phyloP scores from a whole-genome alignment of 2,797 vertebrate genomes.

The Clarias pachynema region DNA sequence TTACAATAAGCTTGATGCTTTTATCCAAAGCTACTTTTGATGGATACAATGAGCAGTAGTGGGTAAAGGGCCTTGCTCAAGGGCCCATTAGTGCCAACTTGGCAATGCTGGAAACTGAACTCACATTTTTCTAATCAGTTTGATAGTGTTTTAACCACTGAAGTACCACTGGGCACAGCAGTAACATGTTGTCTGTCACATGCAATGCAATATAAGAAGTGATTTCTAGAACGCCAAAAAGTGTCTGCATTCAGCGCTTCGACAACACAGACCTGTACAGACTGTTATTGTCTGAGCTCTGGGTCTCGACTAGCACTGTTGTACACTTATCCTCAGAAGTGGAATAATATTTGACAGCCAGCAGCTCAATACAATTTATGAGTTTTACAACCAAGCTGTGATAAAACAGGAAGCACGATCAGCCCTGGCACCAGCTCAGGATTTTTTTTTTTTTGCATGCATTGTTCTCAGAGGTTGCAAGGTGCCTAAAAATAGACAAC shows the following conservation, averaged over 20 bases:
- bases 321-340: neutral
- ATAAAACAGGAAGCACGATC: neutral
- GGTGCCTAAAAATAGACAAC: conserved; percentile 13
- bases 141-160: neutral
- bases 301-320: neutral
- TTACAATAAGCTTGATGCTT: neutral
- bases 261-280: conserved; percentile 1
- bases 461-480: conserved; percentile 19
- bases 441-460: neutral
- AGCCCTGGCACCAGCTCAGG: neutral
- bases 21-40: neutral
- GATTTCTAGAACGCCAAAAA: no score
- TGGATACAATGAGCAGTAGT: no score
- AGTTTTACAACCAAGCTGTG: neutral
- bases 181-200: neutral
- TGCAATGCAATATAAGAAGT: neutral
- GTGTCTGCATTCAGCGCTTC: neutral
- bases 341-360: neutral
- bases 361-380: neutral
- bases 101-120: neutral
- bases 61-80: neutral
- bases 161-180: neutral
- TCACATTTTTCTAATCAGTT: neutral
- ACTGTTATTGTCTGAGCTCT: neutral
- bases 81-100: neutral